Conservation (phyloP, 1,140 invertebrate species). For the Wasmannia auropunctata region DNA sequence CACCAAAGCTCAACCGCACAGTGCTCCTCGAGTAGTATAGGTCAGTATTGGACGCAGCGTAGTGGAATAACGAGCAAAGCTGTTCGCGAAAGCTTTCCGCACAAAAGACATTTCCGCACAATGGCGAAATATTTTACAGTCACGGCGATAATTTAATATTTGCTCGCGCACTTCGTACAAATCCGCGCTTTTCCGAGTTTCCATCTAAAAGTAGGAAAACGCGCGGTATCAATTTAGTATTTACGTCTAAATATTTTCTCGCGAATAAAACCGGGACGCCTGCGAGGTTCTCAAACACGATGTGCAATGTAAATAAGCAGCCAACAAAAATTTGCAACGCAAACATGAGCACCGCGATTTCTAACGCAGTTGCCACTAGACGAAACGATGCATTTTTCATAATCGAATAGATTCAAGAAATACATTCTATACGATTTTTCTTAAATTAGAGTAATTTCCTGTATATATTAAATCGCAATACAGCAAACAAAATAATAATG, state of each 20-base stretch:
- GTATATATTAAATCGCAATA: background rate
- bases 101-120: conserved; percentile 30
- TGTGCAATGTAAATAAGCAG: background rate
- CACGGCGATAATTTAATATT: background rate
- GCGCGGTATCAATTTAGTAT: conserved; percentile 18
- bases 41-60: conserved; percentile 35
- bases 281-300: background rate
- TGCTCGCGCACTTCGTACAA: background rate
- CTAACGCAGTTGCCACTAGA: background rate
- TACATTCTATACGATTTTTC: background rate
- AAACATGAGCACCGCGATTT: conserved; percentile 7
- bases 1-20: conserved; percentile 12
- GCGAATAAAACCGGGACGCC: background rate
- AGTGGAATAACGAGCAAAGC: conserved; percentile 32
- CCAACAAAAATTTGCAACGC: conserved; percentile 11
- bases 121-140: conserved; percentile 4
- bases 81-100: conserved; percentile 11
- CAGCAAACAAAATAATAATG: background rate
- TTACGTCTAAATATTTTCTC: conserved; percentile 45
- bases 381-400: conserved; percentile 6
- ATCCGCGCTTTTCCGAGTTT: background rate
- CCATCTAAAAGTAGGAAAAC: background rate
- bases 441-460: background rate
- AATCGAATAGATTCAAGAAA: background rate
- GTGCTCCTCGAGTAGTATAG: conserved; percentile 23